Evolutionary conservation across 2,113 vertebrate species (phyloP), one percentile per base, ranked within the genome.

Genomic region (Nesogale talazaci): DNA sequence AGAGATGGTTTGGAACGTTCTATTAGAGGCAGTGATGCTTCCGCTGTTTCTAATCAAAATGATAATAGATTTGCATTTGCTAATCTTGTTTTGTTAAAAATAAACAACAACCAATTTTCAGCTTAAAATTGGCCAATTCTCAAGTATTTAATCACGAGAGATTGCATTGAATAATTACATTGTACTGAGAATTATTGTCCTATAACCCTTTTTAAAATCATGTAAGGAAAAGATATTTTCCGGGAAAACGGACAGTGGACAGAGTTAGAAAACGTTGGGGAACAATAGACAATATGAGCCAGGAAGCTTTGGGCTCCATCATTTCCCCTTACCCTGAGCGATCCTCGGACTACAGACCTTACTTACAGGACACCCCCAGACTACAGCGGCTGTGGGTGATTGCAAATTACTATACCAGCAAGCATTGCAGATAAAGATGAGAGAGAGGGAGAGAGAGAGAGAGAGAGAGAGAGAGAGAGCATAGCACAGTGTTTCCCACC

Each of bases 81-180:
- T 76, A 75, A 91, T 86, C 52, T 90, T 83, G 36, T 93, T 88
- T n/a, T 76, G 29, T 88, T 88, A 82, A 94, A 79, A 95, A 42
- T 65, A 83, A 95, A 65, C 17, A 59, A 72, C 23, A 67, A 80
- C 34, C 12, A 22, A 7, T 76, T 90, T 92, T 92, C 84, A 65
- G 22, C 42, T 94, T 89, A 83, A 92, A 89, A 83, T 72, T 56
- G 86, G 59, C 59, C 77, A 56, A 75, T 56, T 31, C 38, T 86
- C 75, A 65, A 93, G 46, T 78, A 88, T 89, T 90, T 76, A 83
- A 36, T 40, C 34, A 82, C 57, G 52, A 31, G 63, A 76, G 61
- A 87, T 91, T 65, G n/a, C 74, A 78, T 90, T 7, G 75, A 61
- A 56, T 83, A 46, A 86, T 87, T 77, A 42, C 42, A 77, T 74